Base-by-base conservation (phyloP, 2,797 vertebrate species). In the Picus viridis region DNA sequence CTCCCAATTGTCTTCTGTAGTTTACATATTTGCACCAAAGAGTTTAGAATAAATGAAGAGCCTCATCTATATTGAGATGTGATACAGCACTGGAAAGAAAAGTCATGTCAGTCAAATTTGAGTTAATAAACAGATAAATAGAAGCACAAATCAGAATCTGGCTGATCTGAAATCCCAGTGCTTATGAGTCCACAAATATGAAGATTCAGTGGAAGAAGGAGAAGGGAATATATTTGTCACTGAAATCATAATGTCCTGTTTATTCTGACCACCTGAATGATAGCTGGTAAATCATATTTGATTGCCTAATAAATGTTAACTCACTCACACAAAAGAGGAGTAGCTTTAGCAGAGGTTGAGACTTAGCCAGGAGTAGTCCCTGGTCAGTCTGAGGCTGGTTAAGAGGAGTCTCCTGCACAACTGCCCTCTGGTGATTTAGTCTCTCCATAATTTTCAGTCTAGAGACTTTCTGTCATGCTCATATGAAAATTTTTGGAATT, bases 111-210 rank as follows among this genome's bases (percentile, higher is more conserved):
- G 67, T 47, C 63, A 51, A 71, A 49, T 32, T 57, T 83, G 86
- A 64, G 51, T 81, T 90, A 89, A 83, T 61, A 91, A 70, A 86
- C 39, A 83, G 86, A 63, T 83, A 83, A 89, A 83, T 32, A 88
- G 76, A 82, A 78, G 53, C 18, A 83, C 54, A 59, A 76, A 67
- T 83, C 39, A 89, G 70, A 88, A 82, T 43, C 2, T 89, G 77
- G 53, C 53, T 81, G 68, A n/a, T 78, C 36, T 86, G 81, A 78
- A 93, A 85, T 78, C 59, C 49, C 24, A 5, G 4, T n/a, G 24
- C 26, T 69, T 87, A 49, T 64, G 89, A 94, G 86, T 67, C 75
- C 77, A 51, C 26, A 88, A 87, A 65, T 67, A 59, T 65, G 83
- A 92, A 81, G 17, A n/a, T 93, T 88, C 76, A 87, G n/a, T 22